Evolutionary conservation across 2,113 vertebrate species (phyloP).

Genomic region (Corvus cornix): DNA sequence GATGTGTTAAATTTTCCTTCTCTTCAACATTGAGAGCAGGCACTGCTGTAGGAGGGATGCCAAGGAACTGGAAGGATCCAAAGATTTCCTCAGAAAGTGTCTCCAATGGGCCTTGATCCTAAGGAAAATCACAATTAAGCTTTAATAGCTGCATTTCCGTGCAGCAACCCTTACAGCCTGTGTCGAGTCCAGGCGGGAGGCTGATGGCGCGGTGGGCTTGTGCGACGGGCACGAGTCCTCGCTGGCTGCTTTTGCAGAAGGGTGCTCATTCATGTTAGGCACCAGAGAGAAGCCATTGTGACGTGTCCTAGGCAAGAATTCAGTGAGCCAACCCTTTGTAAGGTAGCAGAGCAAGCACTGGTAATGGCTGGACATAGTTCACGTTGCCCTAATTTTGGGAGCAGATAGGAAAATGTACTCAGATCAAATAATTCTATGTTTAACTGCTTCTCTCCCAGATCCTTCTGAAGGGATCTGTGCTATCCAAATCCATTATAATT

Average conservation of each 20-base stretch:
- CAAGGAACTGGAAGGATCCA: neutral
- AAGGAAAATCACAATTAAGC: too few relatives aligned
- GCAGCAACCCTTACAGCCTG: fast-evolving
- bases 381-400: neutral
- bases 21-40: neutral
- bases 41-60: neutral
- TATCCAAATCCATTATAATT: neutral
- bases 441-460: neutral
- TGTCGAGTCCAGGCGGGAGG: neutral
- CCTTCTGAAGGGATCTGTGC: neutral
- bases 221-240: fast-evolving
- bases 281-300: fast-evolving
- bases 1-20: neutral
- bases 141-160: neutral
- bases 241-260: neutral
- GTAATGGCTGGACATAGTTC: neutral
- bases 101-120: neutral
- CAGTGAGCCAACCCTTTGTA: neutral
- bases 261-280: fast-evolving
- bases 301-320: neutral
- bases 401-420: neutral
- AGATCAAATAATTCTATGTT: neutral
- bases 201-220: fast-evolving
- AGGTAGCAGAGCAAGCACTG: neutral
- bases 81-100: neutral